Conservation (phyloP, 2,797 vertebrate genomes). For the Oceanodroma leucorhoa region DNA sequence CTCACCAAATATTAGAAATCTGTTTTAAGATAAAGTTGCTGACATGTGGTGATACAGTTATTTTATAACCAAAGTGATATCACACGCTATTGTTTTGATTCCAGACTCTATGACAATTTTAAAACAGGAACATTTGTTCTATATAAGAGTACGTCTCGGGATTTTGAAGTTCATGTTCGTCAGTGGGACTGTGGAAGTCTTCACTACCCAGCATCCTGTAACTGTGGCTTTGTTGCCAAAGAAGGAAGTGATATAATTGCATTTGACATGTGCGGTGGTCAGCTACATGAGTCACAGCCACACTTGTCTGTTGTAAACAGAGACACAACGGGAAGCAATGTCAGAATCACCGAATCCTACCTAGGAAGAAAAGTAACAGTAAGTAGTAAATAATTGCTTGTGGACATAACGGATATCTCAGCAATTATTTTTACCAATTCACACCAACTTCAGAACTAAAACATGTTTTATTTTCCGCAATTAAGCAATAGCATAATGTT, state of each 20-base stretch:
- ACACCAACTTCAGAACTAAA: not conserved
- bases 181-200: slow-evolving; percentile 88
- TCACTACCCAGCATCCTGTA: slow-evolving; percentile 80
- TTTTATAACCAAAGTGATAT: not conserved
- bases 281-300: slow-evolving; percentile 79
- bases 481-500: not conserved
- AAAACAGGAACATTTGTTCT: slow-evolving; percentile 88
- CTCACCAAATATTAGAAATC: not conserved
- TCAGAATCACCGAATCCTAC: slow-evolving; percentile 86
- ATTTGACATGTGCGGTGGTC: slow-evolving; percentile 87
- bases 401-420: not conserved
- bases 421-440: not conserved
- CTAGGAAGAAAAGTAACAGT: slow-evolving; percentile 92
- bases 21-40: not conserved
- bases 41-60: not conserved
- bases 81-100: not conserved
- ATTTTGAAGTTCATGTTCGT: slow-evolving; percentile 86
- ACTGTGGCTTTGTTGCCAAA: slow-evolving; percentile 83
- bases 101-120: slow-evolving; percentile 85
- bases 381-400: slow-evolving; percentile 57
- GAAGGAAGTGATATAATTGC: slow-evolving; percentile 79
- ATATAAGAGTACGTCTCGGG: slow-evolving; percentile 77
- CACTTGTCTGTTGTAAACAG: slow-evolving; percentile 81
- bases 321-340: slow-evolving; percentile 67
- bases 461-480: not conserved